Base-by-base conservation (phyloP, 2,797 vertebrate genomes). In the Onychomys torridus region DNA sequence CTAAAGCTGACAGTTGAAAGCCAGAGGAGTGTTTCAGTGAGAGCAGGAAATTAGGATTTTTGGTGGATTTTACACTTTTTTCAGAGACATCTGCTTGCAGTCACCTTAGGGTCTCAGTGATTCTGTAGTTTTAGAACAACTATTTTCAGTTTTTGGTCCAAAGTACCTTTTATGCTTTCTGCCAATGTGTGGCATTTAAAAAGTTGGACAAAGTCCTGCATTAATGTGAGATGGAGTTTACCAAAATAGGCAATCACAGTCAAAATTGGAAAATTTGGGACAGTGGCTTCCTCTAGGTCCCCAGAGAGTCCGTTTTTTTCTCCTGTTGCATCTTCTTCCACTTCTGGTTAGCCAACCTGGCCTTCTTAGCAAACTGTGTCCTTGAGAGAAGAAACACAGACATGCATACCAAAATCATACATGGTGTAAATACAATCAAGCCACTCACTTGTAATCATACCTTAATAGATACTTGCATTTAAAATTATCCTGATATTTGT, bases 41-140 rank as follows among this genome's bases (percentile, higher is more conserved):
- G 92, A 94, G 77, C 93, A 96, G 76, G 76, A 96, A 97, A 97
- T 95, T 91, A 89, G 89, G 87, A 79, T 61, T 83, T 10, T 90
- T 76, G 73, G 85, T 87, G 90, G 13, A 71, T 65, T 94, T 97
- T 81, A 89, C 63, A 82, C 49, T 89, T 91, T 94, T 94, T 96
- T 79, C 57, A 79, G 90, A 97, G 79, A 96, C 96, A 97, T 97
- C 95, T 96, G 92, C 61, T 97, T 93, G 78, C 21, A 89, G 95
- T 93, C 85, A 91, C 87, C 90, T 93, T 96, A 92, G 89, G 78
- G 82, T 87, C 43, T 96, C 82, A 87, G 17, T 87, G 95, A 94
- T 96, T 95, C 87, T 89, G 96, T 63, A 91, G 69, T 97, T 96
- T 93, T 77, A 95, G 76, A 93, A 67, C 13, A 96, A 86, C 46